Evolutionary conservation across 1,140 invertebrate species (phyloP).

Genomic region (Drosophila quadrilineata): DNA sequence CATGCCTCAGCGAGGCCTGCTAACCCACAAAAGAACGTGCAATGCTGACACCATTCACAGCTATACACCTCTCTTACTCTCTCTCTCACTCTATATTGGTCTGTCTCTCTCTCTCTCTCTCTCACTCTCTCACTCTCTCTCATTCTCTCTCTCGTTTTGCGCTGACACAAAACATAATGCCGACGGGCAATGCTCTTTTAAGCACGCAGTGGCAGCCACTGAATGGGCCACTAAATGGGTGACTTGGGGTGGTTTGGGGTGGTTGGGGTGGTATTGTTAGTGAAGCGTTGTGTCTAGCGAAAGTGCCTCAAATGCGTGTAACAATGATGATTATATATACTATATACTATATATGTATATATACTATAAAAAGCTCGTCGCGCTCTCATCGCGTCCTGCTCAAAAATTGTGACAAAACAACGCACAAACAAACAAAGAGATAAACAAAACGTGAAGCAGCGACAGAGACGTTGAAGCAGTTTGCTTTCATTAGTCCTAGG

Average conservation of each 20-base stretch:
- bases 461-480: slow-evolving; percentile 48
- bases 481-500: slow-evolving; percentile 50
- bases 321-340: slow-evolving; percentile 64
- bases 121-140: background rate
- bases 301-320: slow-evolving; percentile 69
- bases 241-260: slow-evolving; percentile 17
- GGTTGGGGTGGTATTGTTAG: slow-evolving; percentile 6
- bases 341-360: background rate
- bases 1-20: slow-evolving; percentile 46
- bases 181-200: slow-evolving; percentile 78
- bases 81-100: background rate
- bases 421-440: slow-evolving; percentile 55
- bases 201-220: slow-evolving; percentile 59
- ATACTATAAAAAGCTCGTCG: slow-evolving; percentile 22
- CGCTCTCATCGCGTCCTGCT: slow-evolving; percentile 49
- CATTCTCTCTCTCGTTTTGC: slow-evolving; percentile 38
- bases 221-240: slow-evolving; percentile 39
- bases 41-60: slow-evolving; percentile 47
- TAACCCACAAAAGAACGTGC: slow-evolving; percentile 75
- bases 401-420: slow-evolving; percentile 65
- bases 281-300: slow-evolving; percentile 57
- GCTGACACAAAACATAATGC: slow-evolving; percentile 78
- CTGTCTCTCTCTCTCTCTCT: background rate
- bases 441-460: slow-evolving; percentile 57
- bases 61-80: background rate